Conservation (phyloP, 2,888 invertebrate genomes). For the Thymelicus sylvestris region DNA sequence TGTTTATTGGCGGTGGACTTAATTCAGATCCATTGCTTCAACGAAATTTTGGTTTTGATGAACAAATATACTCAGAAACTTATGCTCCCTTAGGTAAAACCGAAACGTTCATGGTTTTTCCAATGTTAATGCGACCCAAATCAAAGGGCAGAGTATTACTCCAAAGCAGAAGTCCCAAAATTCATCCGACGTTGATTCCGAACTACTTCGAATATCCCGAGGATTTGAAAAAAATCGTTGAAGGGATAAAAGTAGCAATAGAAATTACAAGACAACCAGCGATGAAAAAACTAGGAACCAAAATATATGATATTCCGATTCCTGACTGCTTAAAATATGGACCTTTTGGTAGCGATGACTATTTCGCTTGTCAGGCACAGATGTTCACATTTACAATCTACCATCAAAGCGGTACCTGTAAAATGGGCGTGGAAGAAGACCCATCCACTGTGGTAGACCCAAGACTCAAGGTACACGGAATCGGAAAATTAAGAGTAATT, state of each 20-base stretch:
- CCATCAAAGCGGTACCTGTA: constrained; percentile 88
- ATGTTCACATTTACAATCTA: constrained; percentile 89
- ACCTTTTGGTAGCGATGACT: constrained; percentile 86
- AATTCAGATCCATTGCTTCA: constrained; percentile 75
- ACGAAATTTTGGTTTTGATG: constrained; percentile 82
- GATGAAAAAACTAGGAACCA: constrained; percentile 84
- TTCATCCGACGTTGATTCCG: constrained; percentile 90
- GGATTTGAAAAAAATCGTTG: constrained; percentile 87
- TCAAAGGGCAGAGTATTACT: constrained; percentile 88
- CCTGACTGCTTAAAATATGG: constrained; percentile 83
- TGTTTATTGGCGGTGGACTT: constrained; percentile 84
- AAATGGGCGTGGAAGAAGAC: constrained; percentile 86
- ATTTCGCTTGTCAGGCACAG: constrained; percentile 88
- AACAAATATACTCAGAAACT: constrained; percentile 69
- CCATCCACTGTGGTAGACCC: constrained; percentile 87
- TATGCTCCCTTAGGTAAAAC: constrained; percentile 68
- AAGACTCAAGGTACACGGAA: constrained; percentile 86
- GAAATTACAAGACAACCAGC: constrained; percentile 85
- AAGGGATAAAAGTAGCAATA: constrained; percentile 86
- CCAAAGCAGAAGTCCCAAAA: constrained; percentile 88
- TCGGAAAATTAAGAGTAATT: constrained; percentile 88
- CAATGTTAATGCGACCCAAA: constrained; percentile 89
- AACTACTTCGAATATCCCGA: constrained; percentile 89
- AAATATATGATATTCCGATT: constrained; percentile 85
- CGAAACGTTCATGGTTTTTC: constrained; percentile 85